A percentile compares a stretch with the other conserved stretches of the same genome.
These are phyloP conservation scores for Stichodactyla mertensii DNA, from an alignment of 64 coral and sea anemone species.

Conservation along the genomic window DNA sequence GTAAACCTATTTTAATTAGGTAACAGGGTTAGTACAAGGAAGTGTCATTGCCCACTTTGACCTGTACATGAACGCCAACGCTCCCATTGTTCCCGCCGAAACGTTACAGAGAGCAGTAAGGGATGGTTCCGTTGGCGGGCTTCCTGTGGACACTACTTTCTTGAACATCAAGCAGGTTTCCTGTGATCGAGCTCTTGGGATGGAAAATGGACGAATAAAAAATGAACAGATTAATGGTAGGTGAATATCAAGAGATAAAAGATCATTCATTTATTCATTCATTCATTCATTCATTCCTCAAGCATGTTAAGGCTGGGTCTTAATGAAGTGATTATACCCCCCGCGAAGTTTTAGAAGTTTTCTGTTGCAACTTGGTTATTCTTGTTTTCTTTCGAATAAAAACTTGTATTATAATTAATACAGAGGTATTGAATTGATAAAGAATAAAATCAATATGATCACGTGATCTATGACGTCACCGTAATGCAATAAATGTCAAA, in stretches of 20 bases:
- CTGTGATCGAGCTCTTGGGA: constrained; percentile 13
- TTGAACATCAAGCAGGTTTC: not conserved
- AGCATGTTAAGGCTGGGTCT: too few relatives aligned
- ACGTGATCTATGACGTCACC: too few relatives aligned
- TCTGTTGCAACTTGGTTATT: too few relatives aligned
- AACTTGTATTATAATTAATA: too few relatives aligned
- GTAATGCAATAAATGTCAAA: too few relatives aligned
- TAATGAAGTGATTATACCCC: too few relatives aligned
- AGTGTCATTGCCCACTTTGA: constrained; percentile 26
- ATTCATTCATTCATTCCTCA: too few relatives aligned
- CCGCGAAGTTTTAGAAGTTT: too few relatives aligned
- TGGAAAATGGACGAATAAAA: constrained; percentile 16
- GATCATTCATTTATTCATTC: too few relatives aligned
- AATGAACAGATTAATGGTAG: constrained; percentile 8
- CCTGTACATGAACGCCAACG: constrained; percentile 22
- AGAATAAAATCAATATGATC: too few relatives aligned
- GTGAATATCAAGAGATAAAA: not conserved
- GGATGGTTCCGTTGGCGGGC: not conserved
- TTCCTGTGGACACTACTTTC: not conserved
- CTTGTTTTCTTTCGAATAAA: too few relatives aligned
- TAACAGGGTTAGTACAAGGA: not conserved
- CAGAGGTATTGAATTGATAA: too few relatives aligned
- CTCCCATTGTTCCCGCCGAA: constrained; percentile 14
- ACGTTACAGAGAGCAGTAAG: constrained; percentile 8
- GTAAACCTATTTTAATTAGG: not conserved